phyloP scores from a whole-genome alignment of 2,113 vertebrate genomes.

The Climacteris rufus region DNA sequence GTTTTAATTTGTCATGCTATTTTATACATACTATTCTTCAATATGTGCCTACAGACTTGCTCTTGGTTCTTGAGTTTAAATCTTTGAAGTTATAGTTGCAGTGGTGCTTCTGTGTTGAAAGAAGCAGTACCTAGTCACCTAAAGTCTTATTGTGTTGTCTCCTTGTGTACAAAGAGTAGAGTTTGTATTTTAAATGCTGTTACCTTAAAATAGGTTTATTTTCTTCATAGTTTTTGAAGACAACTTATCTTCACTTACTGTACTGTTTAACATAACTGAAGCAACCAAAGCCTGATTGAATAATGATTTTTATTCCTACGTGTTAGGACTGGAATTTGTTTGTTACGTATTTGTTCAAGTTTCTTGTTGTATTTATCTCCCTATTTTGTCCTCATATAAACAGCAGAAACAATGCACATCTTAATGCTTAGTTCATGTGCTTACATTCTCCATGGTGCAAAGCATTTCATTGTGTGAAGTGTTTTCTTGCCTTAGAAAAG shows the following conservation, averaged over 20 bases:
- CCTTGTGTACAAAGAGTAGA: background rate
- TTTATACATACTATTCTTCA: background rate
- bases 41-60: background rate
- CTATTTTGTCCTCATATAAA: background rate
- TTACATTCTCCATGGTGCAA: background rate
- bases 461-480: background rate
- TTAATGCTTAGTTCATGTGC: background rate
- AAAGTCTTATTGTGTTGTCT: background rate
- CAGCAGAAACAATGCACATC: background rate
- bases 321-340: background rate
- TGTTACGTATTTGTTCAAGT: background rate
- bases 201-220: background rate
- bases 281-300: background rate
- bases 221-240: background rate
- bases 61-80: background rate
- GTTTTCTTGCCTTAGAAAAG: background rate
- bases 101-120: background rate
- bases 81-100: background rate
- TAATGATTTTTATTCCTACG: background rate
- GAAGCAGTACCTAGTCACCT: background rate
- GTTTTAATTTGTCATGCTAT: background rate
- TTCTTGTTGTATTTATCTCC: background rate
- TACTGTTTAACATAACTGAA: background rate
- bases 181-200: background rate
- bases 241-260: background rate